Conservation (phyloP, 1,140 invertebrate species). For the Lycorma delicatula region DNA sequence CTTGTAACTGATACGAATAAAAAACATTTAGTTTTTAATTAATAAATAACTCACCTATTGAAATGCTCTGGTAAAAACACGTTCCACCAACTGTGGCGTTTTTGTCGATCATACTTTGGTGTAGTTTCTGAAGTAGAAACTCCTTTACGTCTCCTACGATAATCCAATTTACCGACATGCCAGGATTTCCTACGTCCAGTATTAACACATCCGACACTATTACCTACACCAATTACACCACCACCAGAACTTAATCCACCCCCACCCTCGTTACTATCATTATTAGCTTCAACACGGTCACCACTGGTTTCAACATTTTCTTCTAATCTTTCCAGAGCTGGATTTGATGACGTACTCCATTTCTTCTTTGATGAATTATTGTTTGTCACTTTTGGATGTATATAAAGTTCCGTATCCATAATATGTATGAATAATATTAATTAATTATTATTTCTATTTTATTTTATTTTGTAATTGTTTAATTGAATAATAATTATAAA, state of each 20-base stretch:
- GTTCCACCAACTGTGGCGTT: constrained; percentile 77
- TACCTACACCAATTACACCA: too few species aligned
- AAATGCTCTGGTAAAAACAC: constrained; percentile 65
- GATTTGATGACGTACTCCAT: constrained; percentile 39
- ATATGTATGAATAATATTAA: neutral
- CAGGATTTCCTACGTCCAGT: constrained; percentile 60
- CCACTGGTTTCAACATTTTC: constrained; percentile 17
- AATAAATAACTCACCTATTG: constrained; percentile 30
- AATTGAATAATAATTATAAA: too few species aligned
- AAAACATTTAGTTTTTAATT: neutral
- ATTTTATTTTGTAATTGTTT: neutral
- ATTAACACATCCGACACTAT: too few species aligned
- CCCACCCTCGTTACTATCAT: too few species aligned
- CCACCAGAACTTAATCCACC: too few species aligned
- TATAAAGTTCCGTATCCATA: constrained; percentile 24
- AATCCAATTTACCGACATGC: constrained; percentile 56
- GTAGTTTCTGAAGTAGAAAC: constrained; percentile 29
- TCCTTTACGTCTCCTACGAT: constrained; percentile 12
- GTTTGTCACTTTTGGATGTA: constrained; percentile 17
- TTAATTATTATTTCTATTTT: neutral
- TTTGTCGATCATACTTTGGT: constrained; percentile 49
- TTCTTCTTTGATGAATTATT: constrained; percentile 35
- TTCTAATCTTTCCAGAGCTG: constrained; percentile 38
- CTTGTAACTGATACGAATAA: too few species aligned
- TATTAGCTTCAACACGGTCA: too few species aligned